These are phyloP conservation scores for Cosmopolites sordidus DNA, from an alignment of 2,888 invertebrate genomes.

Conservation along the genomic window DNA sequence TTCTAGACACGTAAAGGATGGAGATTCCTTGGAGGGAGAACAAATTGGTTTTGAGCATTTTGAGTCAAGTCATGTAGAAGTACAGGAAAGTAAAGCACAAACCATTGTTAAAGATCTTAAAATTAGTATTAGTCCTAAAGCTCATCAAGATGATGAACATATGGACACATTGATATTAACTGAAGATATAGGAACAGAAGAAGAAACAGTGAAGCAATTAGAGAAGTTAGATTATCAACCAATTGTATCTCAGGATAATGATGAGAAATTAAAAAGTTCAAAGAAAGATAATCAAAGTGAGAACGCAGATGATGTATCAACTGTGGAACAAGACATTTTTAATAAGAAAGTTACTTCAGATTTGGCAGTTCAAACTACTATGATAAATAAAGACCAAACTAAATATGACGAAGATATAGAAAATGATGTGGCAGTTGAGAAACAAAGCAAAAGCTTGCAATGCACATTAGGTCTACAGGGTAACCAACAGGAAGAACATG, in stretches of 20 bases:
- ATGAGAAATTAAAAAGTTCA: neutral
- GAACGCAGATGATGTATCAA: neutral
- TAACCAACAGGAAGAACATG: neutral
- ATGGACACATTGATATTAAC: neutral
- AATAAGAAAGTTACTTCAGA: neutral
- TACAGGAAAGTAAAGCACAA: neutral
- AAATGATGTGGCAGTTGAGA: neutral
- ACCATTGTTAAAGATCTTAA: neutral
- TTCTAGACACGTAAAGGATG: slow-evolving; percentile 2
- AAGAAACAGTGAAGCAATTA: neutral
- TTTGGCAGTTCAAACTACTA: neutral
- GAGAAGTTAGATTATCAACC: neutral
- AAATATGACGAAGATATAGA: slow-evolving; percentile 17
- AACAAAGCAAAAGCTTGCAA: slow-evolving; percentile 1
- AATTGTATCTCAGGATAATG: neutral
- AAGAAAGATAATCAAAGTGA: neutral
- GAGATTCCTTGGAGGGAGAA: neutral
- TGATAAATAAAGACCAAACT: neutral
- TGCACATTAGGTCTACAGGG: neutral
- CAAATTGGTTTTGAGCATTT: too few relatives aligned
- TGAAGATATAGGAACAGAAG: neutral
- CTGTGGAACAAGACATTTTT: too few relatives aligned
- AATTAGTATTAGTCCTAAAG: neutral
- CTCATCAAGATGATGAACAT: neutral
- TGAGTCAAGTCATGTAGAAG: neutral